Base-by-base conservation (phyloP, 2,888 invertebrate genomes). In the Dryomyza anilis region DNA sequence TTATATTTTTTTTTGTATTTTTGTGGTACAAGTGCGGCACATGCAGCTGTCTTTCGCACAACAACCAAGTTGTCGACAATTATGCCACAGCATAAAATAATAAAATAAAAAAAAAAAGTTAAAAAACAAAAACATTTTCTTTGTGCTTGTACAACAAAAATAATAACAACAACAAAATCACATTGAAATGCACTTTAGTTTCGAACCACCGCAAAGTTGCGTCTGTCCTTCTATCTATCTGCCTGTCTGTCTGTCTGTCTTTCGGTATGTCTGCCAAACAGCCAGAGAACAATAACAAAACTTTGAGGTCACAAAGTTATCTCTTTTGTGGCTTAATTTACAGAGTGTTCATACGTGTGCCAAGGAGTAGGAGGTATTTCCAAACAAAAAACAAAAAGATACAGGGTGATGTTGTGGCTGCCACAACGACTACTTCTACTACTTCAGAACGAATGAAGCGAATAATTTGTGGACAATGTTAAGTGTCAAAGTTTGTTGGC, bases 251-350 rank as follows among this genome's bases (percentile, higher is more conserved):
- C n/a, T n/a, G n/a, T n/a, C n/a, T n/a, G n/a, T n/a, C n/a, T n/a
- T n/a, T n/a, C n/a, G n/a, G n/a, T n/a, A n/a, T n/a, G n/a, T n/a
- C 3, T 6, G 21, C 46, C 14, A 10, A 50, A 23, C 29, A 61
- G 25, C 10, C 12, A 7, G 21, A 19, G 55, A 39, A 46, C 50
- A 58, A 55, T 29, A 48, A 57, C 16, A 43, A 56, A 70, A 70
- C 58, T 70, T 71, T 70, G 67, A 69, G 71, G 71, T 71, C 67
- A 68, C 66, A 71, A 72, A 70, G 70, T 72, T 72, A 70, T 72
- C 70, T 69, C 69, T 70, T 71, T 70, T 71, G 71, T 70, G 70
- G 71, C 56, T 70, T 68, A 69, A 65, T 64, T 65, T 70, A 36
- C 58, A 63, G 63, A 64, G 43, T 60, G 45, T 29, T 50, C 25